Evolutionary conservation across 2,797 vertebrate species (phyloP).

Genomic region (Hapalemur alaotrensis): DNA sequence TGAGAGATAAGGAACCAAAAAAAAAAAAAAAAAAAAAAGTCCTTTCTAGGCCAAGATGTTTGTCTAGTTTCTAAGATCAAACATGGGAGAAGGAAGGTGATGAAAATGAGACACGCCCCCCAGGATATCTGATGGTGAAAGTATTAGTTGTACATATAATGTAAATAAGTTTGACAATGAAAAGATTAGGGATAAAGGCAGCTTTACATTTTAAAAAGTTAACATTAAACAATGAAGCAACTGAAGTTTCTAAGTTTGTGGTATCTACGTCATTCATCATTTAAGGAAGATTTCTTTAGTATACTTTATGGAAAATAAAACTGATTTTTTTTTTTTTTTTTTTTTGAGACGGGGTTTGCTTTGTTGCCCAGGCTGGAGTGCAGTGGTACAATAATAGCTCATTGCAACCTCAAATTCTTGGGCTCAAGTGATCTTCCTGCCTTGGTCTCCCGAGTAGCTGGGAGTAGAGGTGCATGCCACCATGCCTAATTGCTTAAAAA

Average conservation of each 20-base stretch:
- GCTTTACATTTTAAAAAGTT: neutral
- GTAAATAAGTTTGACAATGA: neutral
- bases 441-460: no score
- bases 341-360: neutral
- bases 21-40: neutral
- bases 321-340: neutral
- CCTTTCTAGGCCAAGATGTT: neutral
- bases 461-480: no score
- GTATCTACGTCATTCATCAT: neutral
- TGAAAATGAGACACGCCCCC: neutral
- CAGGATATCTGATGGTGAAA: neutral
- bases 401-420: no score
- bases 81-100: neutral
- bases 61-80: slow-evolving; percentile 34
- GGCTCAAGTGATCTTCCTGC: no score
- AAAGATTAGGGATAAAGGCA: neutral
- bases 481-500: no score
- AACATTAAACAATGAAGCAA: neutral
- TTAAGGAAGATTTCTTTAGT: slow-evolving; percentile 7
- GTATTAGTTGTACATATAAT: neutral
- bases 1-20: neutral
- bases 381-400: no score
- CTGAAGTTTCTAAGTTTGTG: neutral
- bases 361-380: neutral
- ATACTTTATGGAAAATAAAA: neutral